phyloP scores from a whole-genome alignment of 2,113 vertebrate species.

The Lasiurus cinereus region DNA sequence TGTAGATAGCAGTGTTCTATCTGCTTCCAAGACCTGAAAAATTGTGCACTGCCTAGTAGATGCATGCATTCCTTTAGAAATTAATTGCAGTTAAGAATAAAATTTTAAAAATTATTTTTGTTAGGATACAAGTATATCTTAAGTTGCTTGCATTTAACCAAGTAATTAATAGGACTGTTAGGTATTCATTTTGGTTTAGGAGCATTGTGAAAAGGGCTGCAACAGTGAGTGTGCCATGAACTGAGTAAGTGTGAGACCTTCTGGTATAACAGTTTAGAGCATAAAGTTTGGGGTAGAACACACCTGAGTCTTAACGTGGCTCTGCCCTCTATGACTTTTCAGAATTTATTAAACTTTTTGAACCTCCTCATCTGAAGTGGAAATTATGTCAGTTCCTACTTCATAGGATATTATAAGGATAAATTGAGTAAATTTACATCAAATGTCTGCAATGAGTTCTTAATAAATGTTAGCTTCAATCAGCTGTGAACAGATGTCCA shows the following conservation, averaged over 20 bases:
- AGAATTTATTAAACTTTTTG: background rate
- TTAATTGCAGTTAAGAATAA: background rate
- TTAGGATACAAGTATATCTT: background rate
- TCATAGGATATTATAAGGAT: slow-evolving; percentile 15
- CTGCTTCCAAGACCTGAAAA: slow-evolving; percentile 4
- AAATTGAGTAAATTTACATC: background rate
- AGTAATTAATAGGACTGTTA: background rate
- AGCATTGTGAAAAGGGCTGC: background rate
- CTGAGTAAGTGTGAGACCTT: background rate
- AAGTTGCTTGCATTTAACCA: background rate
- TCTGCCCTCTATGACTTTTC: background rate
- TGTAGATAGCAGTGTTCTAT: background rate
- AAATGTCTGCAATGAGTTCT: slow-evolving; percentile 6
- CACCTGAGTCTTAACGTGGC: background rate
- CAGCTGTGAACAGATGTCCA: background rate
- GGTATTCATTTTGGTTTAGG: background rate
- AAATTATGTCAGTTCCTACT: background rate
- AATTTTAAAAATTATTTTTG: background rate
- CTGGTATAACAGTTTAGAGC: background rate
- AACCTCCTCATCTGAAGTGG: background rate
- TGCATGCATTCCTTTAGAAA: background rate
- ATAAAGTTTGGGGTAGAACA: background rate
- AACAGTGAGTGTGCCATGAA: background rate
- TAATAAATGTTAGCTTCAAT: background rate
- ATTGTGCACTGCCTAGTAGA: background rate